phyloP scores from a whole-genome alignment of 2,888 invertebrate genomes.

The Chrysotoxum bicinctum region DNA sequence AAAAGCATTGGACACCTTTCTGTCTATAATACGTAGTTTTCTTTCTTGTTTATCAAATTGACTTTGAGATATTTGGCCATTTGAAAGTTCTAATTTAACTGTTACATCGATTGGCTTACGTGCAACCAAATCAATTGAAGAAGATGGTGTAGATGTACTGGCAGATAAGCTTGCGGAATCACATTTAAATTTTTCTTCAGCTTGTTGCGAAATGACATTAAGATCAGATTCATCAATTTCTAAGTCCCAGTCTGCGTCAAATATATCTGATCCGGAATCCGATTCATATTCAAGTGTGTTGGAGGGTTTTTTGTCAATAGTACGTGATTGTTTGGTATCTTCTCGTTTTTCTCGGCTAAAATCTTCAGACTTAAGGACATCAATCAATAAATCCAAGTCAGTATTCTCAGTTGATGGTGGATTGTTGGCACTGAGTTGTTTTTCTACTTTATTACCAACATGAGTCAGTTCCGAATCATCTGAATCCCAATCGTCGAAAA shows the following conservation, averaged over 20 bases:
- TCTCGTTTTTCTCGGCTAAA: not conserved
- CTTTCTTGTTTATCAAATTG: not conserved
- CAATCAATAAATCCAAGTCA: conserved; percentile 36
- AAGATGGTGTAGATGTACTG: not conserved
- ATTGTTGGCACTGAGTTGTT: not conserved
- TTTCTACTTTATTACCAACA: conserved; percentile 64
- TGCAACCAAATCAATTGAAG: not conserved
- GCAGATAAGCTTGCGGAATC: not conserved
- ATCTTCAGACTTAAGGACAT: conserved; percentile 8
- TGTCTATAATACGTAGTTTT: conserved; percentile 31
- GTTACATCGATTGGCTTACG: not conserved
- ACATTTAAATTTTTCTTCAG: conserved; percentile 16
- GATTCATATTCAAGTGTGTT: not conserved
- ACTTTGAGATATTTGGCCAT: not conserved
- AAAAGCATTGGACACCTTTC: conserved; percentile 9
- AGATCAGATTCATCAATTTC: conserved; percentile 54
- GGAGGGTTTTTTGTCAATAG: not conserved
- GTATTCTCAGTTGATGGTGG: not conserved
- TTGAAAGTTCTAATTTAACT: not conserved
- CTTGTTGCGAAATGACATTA: conserved; percentile 34
- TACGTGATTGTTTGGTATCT: not conserved
- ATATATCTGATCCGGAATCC: conserved; percentile 15
- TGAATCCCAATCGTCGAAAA: conserved; percentile 46
- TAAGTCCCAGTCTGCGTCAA: conserved; percentile 40
- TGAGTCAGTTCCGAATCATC: conserved; percentile 72